Conservation (phyloP, 1,140 invertebrate species). For the Nasonia longicornis region DNA sequence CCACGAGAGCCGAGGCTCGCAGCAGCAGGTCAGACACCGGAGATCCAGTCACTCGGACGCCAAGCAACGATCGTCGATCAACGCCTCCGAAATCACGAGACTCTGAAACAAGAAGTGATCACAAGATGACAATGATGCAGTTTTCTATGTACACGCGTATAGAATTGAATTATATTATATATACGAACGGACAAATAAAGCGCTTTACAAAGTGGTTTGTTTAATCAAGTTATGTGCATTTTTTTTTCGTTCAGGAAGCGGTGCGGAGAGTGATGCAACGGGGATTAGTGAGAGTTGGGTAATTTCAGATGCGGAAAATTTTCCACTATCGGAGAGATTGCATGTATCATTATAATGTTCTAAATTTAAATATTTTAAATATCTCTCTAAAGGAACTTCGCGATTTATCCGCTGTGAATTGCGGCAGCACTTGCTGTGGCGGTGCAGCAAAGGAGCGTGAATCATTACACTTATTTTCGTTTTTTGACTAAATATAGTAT, state of each 20-base stretch:
- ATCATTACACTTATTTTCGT: not conserved
- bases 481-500: constrained; percentile 1
- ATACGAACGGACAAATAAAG: constrained; percentile 27
- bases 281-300: not conserved
- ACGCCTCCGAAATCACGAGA: constrained; percentile 66
- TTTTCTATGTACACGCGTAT: constrained; percentile 12
- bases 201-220: constrained; percentile 25
- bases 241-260: not conserved
- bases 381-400: not conserved
- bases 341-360: not conserved
- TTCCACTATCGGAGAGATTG: not conserved
- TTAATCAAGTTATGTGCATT: not conserved
- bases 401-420: not conserved
- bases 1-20: constrained; percentile 49
- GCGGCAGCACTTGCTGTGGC: not conserved
- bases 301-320: not conserved
- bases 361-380: not conserved
- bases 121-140: not conserved
- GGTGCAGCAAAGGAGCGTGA: not conserved
- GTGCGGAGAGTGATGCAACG: not conserved
- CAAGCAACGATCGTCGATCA: constrained; percentile 63
- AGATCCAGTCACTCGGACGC: constrained; percentile 67
- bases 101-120: constrained; percentile 55
- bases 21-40: constrained; percentile 63
- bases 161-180: constrained; percentile 25